phyloP scores from a whole-genome alignment of 2,113 vertebrate species.

The Anhinga anhinga region DNA sequence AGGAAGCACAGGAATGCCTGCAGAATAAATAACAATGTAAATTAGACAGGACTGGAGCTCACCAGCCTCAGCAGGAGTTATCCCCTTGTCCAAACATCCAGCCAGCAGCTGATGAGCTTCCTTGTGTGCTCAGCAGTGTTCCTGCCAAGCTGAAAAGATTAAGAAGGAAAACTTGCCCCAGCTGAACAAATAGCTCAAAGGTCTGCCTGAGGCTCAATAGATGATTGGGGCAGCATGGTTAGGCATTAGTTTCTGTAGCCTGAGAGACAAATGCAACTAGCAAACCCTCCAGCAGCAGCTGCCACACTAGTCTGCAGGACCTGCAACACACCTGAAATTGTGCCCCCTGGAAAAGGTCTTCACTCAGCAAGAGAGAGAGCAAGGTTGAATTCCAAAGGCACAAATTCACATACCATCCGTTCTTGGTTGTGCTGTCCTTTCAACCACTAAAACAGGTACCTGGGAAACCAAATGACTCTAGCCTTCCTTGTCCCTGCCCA shows the following conservation, averaged over 20 bases:
- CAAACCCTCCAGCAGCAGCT: not conserved
- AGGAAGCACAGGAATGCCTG: slow-evolving; percentile 58
- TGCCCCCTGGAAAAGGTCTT: not conserved
- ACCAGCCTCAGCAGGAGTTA: slow-evolving; percentile 66
- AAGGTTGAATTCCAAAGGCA: not conserved
- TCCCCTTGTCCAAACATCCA: slow-evolving; percentile 64
- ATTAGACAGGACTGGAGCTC: slow-evolving; percentile 60
- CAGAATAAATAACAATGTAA: slow-evolving; percentile 63
- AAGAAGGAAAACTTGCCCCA: slow-evolving; percentile 54
- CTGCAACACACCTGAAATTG: not conserved
- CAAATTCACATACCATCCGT: not conserved
- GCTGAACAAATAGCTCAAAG: slow-evolving; percentile 62
- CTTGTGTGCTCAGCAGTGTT: slow-evolving; percentile 61
- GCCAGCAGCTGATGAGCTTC: slow-evolving; percentile 61
- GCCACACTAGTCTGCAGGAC: not conserved
- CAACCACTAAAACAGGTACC: not conserved
- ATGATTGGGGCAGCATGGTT: not conserved
- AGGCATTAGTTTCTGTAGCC: slow-evolving; percentile 22
- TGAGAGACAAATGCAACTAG: not conserved
- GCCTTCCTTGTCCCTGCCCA: not conserved
- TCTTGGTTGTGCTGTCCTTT: not conserved
- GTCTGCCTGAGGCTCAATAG: not conserved
- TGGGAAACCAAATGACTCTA: not conserved
- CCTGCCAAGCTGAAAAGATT: slow-evolving; percentile 60
- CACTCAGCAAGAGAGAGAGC: accelerated